Evolutionary conservation across 2,888 invertebrate species (phyloP).

Genomic region (Exocentrus adspersus): DNA sequence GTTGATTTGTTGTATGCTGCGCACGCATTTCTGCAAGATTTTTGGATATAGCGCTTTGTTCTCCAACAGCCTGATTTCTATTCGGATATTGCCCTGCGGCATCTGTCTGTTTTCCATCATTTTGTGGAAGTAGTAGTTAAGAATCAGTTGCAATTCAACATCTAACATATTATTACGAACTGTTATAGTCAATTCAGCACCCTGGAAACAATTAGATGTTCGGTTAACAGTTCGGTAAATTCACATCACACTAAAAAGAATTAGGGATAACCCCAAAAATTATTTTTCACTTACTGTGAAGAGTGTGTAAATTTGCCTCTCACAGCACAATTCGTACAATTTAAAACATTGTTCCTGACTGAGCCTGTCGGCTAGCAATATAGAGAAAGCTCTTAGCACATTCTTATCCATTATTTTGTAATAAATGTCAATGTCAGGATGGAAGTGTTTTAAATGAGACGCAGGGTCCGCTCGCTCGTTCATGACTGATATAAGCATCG

Average conservation of each 20-base stretch:
- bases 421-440: slow-evolving; percentile 36
- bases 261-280: too few relatives aligned
- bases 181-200: slow-evolving; percentile 16
- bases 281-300: not conserved
- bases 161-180: slow-evolving; percentile 34
- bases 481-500: slow-evolving; percentile 38
- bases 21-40: slow-evolving; percentile 5
- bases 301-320: slow-evolving; percentile 37
- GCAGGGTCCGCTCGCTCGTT: slow-evolving; percentile 26
- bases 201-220: not conserved
- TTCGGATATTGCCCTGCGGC: not conserved
- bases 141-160: slow-evolving; percentile 34
- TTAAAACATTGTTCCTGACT: slow-evolving; percentile 15
- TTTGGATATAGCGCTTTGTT: not conserved
- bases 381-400: slow-evolving; percentile 38
- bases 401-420: slow-evolving; percentile 36
- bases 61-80: slow-evolving; percentile 10
- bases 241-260: too few relatives aligned
- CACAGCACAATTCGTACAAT: slow-evolving; percentile 40
- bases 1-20: slow-evolving; percentile 8
- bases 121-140: slow-evolving; percentile 35
- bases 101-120: not conserved
- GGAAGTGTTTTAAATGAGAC: slow-evolving; percentile 35
- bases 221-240: not conserved
- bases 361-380: slow-evolving; percentile 30